phyloP scores from a whole-genome alignment of 2,797 vertebrate genomes.

The Lophius americanus region DNA sequence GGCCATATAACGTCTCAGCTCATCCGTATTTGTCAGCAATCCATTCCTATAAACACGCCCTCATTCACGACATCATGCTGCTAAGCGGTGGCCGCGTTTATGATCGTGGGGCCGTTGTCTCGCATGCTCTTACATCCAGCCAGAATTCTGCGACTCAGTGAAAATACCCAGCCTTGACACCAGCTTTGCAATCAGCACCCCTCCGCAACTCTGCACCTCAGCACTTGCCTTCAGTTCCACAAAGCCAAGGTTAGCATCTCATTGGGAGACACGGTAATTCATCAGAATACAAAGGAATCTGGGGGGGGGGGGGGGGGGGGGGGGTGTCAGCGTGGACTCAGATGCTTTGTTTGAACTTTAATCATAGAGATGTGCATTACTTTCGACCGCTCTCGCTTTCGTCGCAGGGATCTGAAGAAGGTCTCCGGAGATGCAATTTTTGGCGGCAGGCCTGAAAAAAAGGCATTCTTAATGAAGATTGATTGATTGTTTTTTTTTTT shows the following conservation, averaged over 20 bases:
- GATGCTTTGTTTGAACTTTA: constrained; percentile 49
- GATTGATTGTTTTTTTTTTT: constrained; percentile 20
- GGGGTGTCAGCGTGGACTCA: constrained; percentile 19
- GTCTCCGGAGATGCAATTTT: constrained; percentile 18
- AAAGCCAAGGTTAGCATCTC: constrained; percentile 56
- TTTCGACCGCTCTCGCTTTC: neutral
- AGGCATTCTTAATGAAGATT: constrained; percentile 49
- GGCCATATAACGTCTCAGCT: neutral
- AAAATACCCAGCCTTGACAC: constrained; percentile 54
- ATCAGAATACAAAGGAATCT: constrained; percentile 39
- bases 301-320: constrained; percentile 19
- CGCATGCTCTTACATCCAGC: constrained; percentile 23
- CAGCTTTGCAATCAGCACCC: constrained; percentile 31
- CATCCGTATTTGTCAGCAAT: constrained; percentile 1
- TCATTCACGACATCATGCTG: neutral
- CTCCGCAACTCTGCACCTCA: constrained; percentile 32
- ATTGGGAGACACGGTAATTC: constrained; percentile 36
- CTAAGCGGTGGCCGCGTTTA: neutral
- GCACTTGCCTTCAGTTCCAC: constrained; percentile 38
- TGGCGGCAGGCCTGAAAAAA: constrained; percentile 20
- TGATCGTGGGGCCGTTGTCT: constrained; percentile 9
- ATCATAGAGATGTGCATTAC: constrained; percentile 30
- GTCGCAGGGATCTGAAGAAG: neutral
- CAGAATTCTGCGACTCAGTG: constrained; percentile 15
- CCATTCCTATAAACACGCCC: neutral